Base-by-base conservation (phyloP, 1,140 invertebrate species). In the Schlechtendalia chinensis region DNA sequence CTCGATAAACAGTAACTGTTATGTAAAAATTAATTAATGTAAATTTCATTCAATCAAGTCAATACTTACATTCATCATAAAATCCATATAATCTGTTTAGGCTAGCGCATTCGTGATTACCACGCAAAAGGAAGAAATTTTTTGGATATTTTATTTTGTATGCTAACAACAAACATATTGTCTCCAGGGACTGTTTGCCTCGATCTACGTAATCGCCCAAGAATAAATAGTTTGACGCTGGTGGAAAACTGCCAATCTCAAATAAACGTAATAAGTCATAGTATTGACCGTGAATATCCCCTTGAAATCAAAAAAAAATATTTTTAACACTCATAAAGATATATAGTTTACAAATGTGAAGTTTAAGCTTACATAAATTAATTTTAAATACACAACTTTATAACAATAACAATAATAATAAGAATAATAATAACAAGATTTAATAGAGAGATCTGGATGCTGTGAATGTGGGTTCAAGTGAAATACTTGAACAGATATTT, bases 221-320 rank as follows among this genome's bases (percentile, higher is more conserved):
- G 87, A 98, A 98, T 83, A 98, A 88, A 87, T 98, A 98, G 86
- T 98, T 98, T 67, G 95, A 93, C 86, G 97, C 95, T 65, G 96
- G 96, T 71, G 96, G 96, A 86, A 98, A 98, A 24, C 96, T 96
- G 67, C 96, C 96, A 87, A 98, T 98, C 87, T 98, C 96, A 88
- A 98, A 98, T 75, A 98, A 87, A 84, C 96, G 90, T 83, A 98
- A 87, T 75, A 98, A 88, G 88, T 98, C 96, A 85, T 91, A 91
- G 86, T 98, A 98, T 86, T 96, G 94, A 47, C 96, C 96, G 85
- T 98, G 96, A 84, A 98, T 98, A 87, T 98, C 96, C 86, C 96
- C 95, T 96, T 85, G 1, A 86, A 85, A 80, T 72, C 50, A 47
- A 81, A 82, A 50, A 45, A 50, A n/a, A n/a, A n/a, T n/a, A n/a